These are phyloP conservation scores for Monodelphis domestica DNA, from an alignment of 2,797 vertebrate genomes.

Conservation along the genomic window DNA sequence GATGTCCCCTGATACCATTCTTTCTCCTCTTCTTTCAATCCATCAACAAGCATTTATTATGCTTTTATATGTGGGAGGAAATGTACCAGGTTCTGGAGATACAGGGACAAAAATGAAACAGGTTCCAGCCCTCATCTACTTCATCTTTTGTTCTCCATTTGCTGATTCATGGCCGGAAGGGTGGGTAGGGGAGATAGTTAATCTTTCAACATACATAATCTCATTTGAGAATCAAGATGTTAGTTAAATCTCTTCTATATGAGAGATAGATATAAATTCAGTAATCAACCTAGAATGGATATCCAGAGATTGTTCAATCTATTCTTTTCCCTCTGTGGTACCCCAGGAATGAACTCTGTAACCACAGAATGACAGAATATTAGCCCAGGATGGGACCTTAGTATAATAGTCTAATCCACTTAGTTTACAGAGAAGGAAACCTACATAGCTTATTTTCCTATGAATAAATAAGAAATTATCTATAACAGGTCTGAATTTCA, in stretches of 20 bases:
- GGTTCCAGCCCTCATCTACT: background rate
- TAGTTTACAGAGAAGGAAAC: background rate
- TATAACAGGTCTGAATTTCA: background rate
- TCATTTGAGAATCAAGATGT: background rate
- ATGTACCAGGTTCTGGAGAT: background rate
- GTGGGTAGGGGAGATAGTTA: background rate
- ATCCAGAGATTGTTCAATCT: background rate
- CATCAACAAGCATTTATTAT: background rate
- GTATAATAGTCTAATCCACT: background rate
- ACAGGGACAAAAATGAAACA: background rate
- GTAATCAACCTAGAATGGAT: background rate
- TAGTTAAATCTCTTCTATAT: background rate
- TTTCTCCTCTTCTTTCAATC: background rate
- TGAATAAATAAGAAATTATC: background rate
- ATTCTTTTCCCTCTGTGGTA: background rate
- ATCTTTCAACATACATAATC: background rate
- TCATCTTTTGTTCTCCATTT: background rate
- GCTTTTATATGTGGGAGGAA: background rate
- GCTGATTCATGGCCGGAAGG: background rate
- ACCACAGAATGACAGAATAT: background rate
- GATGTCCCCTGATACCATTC: background rate
- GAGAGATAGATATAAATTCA: background rate
- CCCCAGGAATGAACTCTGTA: background rate
- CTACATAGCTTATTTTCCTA: background rate
- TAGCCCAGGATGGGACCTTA: background rate